Evolutionary conservation across 2,797 vertebrate species (phyloP).

Genomic region (Avahi laniger): DNA sequence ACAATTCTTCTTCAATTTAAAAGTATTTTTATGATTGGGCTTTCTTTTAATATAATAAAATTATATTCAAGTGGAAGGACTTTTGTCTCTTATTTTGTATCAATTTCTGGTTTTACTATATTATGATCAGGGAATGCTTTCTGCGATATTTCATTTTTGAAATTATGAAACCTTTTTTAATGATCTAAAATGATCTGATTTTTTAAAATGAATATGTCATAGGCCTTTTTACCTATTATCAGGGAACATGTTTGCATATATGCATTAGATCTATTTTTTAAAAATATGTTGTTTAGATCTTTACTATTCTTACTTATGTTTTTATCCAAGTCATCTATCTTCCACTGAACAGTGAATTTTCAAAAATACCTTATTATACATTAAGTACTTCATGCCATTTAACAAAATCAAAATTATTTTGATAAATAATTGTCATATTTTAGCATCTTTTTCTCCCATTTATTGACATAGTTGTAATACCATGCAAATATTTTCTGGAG

Average conservation of each 20-base stretch:
- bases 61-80: not conserved
- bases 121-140: not conserved
- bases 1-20: not conserved
- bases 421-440: not conserved
- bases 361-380: not conserved
- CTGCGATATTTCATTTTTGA: not conserved
- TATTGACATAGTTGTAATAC: not conserved
- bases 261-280: not conserved
- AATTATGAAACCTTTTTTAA: not conserved
- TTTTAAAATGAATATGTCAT: not conserved
- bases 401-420: not conserved
- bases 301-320: not conserved
- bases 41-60: not conserved
- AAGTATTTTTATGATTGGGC: not conserved
- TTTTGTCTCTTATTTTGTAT: not conserved
- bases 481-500: constrained; percentile 10
- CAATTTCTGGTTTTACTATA: not conserved
- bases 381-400: not conserved
- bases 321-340: not conserved
- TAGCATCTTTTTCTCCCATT: not conserved
- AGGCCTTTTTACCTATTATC: not conserved
- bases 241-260: not conserved
- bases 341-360: not conserved
- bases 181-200: not conserved
- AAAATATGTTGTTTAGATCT: not conserved